Evolutionary conservation across 2,888 invertebrate species (phyloP), one percentile per base, ranked within the genome.

Genomic region (Gryllus longicercus): DNA sequence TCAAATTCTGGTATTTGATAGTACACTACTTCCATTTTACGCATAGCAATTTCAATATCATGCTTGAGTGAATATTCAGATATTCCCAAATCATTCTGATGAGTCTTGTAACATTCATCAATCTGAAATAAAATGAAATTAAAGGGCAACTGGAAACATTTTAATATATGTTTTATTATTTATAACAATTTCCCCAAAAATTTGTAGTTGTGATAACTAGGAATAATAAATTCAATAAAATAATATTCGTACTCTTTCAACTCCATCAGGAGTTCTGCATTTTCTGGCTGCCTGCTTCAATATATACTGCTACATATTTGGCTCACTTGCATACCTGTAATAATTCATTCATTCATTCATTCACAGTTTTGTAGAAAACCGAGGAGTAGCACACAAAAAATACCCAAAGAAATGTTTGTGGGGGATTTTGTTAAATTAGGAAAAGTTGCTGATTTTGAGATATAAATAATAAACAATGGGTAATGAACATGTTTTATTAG

Each of bases 1-100:
- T 63, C 63, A n/a, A 63, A 63, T 63, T 63, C 63, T 18, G 63
- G 63, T 63, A 63, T 63, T n/a, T 63, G 63, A 63, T 63, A 18
- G n/a, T 63, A 63, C 4, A 63, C 63, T n/a, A 63, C 63, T n/a
- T 14, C 63, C 14, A 63, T 63, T 18, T n/a, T 63, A 18, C 63
- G 63, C 8, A 14, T 63, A 63, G 63, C 63, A 63, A 63, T 63
- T 63, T 63, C 63, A 18, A 63, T 63, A n/a, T 63, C 16, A n/a
- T 63, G 63, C 63, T 63, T 63, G 1, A 63, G n/a, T 14, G 63
- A 14, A 63, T 63, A 12, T 18, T 4, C 63, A 63, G 63, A 63
- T 18, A n/a, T 63, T 63, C 63, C 63, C 63, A 63, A 63, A n/a
- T 63, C 63, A 63, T 63, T 63, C 12, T 63, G 63, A 63, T 63